phyloP scores from a whole-genome alignment of 2,113 vertebrate species.

The Phylloscopus whistleri region DNA sequence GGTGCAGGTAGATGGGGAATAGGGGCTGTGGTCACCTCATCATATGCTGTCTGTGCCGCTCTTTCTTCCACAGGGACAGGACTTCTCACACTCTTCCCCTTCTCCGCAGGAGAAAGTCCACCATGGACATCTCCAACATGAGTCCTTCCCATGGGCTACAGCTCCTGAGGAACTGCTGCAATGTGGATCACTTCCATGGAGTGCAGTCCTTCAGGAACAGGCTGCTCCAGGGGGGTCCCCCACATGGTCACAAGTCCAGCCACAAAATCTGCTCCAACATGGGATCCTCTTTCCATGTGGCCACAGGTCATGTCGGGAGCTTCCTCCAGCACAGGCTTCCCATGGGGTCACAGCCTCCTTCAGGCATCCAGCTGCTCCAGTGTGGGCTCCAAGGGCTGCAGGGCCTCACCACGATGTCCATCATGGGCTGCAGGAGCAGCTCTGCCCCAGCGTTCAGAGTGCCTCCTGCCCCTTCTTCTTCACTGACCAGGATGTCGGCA shows the following conservation, averaged over 20 bases:
- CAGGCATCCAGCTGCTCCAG: background rate
- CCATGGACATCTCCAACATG: background rate
- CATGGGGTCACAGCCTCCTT: background rate
- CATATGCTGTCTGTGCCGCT: background rate
- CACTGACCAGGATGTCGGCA: background rate
- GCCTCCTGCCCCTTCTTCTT: background rate
- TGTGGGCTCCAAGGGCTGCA: accelerated
- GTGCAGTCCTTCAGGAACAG: background rate
- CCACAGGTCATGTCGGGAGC: background rate
- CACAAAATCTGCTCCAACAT: background rate
- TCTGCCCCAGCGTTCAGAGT: background rate
- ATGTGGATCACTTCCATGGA: background rate
- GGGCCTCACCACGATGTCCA: background rate
- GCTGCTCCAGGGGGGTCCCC: background rate
- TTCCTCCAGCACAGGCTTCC: background rate
- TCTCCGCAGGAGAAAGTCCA: background rate
- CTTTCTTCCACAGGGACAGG: background rate
- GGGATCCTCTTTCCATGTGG: background rate
- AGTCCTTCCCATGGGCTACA: background rate
- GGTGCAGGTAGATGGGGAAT: background rate
- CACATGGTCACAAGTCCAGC: background rate
- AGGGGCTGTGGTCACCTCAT: background rate
- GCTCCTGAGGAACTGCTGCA: background rate
- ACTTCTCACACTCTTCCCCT: background rate
- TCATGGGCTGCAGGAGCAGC: background rate